A percentile compares a stretch with the other conserved stretches of the same genome.
These are phyloP conservation scores for Tetropium fuscum DNA, from an alignment of 2,888 invertebrate species.

Conservation along the genomic window DNA sequence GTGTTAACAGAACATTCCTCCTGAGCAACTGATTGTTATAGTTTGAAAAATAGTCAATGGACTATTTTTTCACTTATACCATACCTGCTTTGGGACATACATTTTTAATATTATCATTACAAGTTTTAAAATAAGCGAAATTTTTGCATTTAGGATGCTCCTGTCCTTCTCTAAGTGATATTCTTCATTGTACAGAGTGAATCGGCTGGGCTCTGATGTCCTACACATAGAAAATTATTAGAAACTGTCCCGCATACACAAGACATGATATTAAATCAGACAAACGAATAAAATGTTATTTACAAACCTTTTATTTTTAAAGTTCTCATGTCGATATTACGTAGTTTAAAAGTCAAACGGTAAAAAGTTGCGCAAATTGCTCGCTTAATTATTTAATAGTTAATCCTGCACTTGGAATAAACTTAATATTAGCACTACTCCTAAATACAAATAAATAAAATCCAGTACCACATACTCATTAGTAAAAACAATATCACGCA, in stretches of 20 bases:
- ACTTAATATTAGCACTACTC: too few relatives aligned
- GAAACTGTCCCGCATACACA: neutral
- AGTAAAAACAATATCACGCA: too few relatives aligned
- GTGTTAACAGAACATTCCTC: too few relatives aligned
- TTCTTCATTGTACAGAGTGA: neutral
- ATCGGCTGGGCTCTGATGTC: neutral
- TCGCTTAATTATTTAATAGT: too few relatives aligned
- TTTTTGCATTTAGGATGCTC: constrained; percentile 12
- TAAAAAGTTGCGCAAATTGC: too few relatives aligned
- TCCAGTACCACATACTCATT: too few relatives aligned
- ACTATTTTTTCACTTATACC: constrained; percentile 30
- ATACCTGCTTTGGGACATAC: constrained; percentile 29
- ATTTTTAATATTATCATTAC: constrained; percentile 9
- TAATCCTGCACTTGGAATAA: too few relatives aligned
- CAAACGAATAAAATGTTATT: constrained; percentile 3
- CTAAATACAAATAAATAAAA: too few relatives aligned
- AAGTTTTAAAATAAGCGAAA: constrained; percentile 24
- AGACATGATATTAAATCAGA: neutral
- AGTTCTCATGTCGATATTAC: neutral
- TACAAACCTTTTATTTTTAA: constrained; percentile 15
- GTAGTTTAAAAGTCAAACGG: neutral
- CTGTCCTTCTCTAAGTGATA: neutral
- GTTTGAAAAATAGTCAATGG: constrained; percentile 13
- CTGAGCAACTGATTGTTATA: constrained; percentile 5
- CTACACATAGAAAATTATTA: constrained; percentile 20